Evolutionary conservation across 1,140 invertebrate genomes (phyloP).

Genomic region (Radopholus similis): DNA sequence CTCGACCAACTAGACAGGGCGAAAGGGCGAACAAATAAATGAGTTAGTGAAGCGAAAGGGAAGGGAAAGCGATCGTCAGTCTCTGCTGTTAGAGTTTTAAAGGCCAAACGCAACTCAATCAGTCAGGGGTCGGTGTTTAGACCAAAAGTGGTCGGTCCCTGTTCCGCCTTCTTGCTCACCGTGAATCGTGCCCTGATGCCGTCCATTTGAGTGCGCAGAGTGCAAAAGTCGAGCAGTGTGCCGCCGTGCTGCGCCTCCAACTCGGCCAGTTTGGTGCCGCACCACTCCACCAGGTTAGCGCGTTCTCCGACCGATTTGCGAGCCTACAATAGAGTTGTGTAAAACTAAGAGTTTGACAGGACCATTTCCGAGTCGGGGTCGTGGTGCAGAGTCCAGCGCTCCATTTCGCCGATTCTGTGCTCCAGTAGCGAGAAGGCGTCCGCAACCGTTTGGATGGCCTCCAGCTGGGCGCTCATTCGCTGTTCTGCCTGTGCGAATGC

Average conservation of each 20-base stretch:
- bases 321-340: constrained; percentile 11
- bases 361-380: constrained; percentile 36
- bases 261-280: constrained; percentile 8
- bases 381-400: constrained; percentile 27
- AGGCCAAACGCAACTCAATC: not conserved
- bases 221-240: not conserved
- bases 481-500: not conserved
- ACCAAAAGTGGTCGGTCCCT: not conserved
- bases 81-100: not conserved
- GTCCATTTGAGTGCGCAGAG: not conserved
- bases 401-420: constrained; percentile 21
- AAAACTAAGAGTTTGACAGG: not conserved
- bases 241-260: not conserved
- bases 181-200: constrained; percentile 4
- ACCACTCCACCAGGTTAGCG: constrained; percentile 30
- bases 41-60: not conserved
- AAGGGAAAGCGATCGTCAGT: not conserved
- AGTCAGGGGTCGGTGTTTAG: not conserved
- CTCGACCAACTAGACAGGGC: constrained; percentile 34
- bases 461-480: not conserved
- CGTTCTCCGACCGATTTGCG: constrained; percentile 24
- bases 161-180: too few relatives aligned
- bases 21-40: not conserved
- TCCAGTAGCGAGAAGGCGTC: constrained; percentile 3
- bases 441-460: not conserved